phyloP scores from a whole-genome alignment of 1,140 invertebrate species.

The Mya arenaria region DNA sequence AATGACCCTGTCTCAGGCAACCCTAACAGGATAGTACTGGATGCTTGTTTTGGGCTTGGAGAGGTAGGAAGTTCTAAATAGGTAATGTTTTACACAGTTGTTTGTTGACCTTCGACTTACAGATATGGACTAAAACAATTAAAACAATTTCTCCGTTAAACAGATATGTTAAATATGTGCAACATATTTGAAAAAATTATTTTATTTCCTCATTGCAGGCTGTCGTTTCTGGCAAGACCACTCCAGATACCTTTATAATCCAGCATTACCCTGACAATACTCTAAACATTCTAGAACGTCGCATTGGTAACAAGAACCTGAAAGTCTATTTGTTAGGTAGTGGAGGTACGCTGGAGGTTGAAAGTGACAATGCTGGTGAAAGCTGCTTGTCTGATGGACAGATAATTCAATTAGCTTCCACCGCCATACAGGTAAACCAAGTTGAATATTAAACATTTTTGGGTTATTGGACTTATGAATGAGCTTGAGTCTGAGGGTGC shows the following conservation, averaged over 20 bases:
- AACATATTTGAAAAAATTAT: too few relatives aligned
- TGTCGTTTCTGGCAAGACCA: constrained; percentile 88
- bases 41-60: constrained; percentile 91
- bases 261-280: constrained; percentile 81
- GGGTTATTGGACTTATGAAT: too few relatives aligned
- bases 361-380: constrained; percentile 25
- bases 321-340: constrained; percentile 81
- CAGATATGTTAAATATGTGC: too few relatives aligned
- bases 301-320: constrained; percentile 84
- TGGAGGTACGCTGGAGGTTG: constrained; percentile 69
- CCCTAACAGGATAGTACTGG: constrained; percentile 86
- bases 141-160: too few relatives aligned
- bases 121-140: too few relatives aligned
- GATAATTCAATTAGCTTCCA: constrained; percentile 65
- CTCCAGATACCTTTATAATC: constrained; percentile 88
- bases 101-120: too few relatives aligned
- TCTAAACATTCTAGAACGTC: constrained; percentile 81
- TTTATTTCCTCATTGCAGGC: constrained; percentile 85
- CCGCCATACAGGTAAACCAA: constrained; percentile 67
- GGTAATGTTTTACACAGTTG: too few relatives aligned
- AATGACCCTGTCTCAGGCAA: constrained; percentile 88
- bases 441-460: neutral
- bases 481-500: too few relatives aligned
- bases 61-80: constrained; percentile 85
- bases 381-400: constrained; percentile 82